Conservation (phyloP, 2,113 vertebrate genomes). For the Dissostichus mawsoni region DNA sequence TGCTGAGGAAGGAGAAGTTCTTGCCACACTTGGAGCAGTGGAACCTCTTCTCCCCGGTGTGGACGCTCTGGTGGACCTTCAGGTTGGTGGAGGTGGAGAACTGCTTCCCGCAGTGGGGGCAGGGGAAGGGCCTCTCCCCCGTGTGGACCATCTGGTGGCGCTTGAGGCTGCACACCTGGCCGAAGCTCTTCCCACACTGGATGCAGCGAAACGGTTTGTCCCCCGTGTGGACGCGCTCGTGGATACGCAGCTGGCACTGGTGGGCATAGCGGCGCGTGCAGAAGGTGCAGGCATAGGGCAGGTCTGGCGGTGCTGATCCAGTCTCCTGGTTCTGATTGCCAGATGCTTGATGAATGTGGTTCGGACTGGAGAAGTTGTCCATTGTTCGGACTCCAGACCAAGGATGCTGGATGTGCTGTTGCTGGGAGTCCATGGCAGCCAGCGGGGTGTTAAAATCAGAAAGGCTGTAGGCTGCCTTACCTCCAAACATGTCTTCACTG, state of each 20-base stretch:
- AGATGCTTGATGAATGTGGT: not conserved
- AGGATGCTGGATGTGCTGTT: not conserved
- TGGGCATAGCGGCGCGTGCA: slow-evolving; percentile 56
- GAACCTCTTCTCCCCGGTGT: slow-evolving; percentile 67
- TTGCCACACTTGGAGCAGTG: slow-evolving; percentile 70
- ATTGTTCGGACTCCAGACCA: slow-evolving; percentile 6
- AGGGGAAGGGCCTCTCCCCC: slow-evolving; percentile 63
- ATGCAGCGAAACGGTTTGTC: slow-evolving; percentile 65
- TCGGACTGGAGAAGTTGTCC: not conserved
- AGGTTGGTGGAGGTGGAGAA: slow-evolving; percentile 68
- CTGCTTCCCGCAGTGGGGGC: slow-evolving; percentile 68
- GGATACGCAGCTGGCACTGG: slow-evolving; percentile 58
- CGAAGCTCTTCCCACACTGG: slow-evolving; percentile 67
- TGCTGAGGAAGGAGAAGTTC: slow-evolving; percentile 70
- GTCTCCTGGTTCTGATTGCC: slow-evolving; percentile 24
- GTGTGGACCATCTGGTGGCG: slow-evolving; percentile 74
- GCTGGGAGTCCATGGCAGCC: slow-evolving; percentile 5
- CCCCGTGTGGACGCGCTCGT: slow-evolving; percentile 56
- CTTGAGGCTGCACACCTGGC: slow-evolving; percentile 65
- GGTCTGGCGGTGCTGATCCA: not conserved
- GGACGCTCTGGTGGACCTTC: slow-evolving; percentile 74
- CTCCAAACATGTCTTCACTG: not conserved
- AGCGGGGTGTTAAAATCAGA: not conserved
- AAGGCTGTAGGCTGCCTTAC: not conserved
- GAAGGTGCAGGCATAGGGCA: slow-evolving; percentile 49